Base-by-base conservation (phyloP, 2,797 vertebrate species). In the Notolepis coatsorum region DNA sequence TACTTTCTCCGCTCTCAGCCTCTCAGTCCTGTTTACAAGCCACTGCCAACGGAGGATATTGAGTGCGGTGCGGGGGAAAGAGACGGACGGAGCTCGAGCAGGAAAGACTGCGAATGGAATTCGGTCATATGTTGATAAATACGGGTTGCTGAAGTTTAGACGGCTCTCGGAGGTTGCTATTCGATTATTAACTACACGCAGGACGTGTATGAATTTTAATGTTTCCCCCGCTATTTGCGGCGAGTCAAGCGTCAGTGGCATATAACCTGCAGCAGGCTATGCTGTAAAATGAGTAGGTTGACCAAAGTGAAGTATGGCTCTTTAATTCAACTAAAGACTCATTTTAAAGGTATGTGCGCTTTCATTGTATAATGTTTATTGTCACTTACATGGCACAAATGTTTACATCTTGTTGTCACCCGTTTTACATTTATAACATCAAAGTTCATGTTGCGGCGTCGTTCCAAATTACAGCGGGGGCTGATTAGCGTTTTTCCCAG, bases 1-100 rank as follows among this genome's bases (percentile, higher is more conserved):
- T 94, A 95, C 93, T 95, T 94, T 94, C 86, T 71, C 81, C 57
- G 82, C 77, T 83, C 86, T 79, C 86, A 77, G 75, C 84, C 80
- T 54, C 88, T 83, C 90, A 72, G 73, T 82, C 61, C 89, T 90
- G 88, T 92, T 92, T 91, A 91, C 90, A 79, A 84, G 82, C 85
- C 82, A 10, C 84, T 75, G 83, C 76, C 86, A 80, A 76, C 80
- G 80, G 79, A 88, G 82, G 85, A 90, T 89, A 85, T 80, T 84
- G 75, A 89, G 64, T 66, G 59, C 68, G 65, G 67, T 49, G 84
- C 75, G 72, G 57, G 83, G 75, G 77, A 75, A 80, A 87, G 45
- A 74, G 47, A 73, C 65, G 55, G 69, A 75, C 61, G 12, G 45
- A 45, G 20, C 57, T 53, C 46, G 71, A 58, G 56, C 25, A 33